Percentiles rank a stretch among this genome's conserved stretches.
These are phyloP conservation scores for Oryzias javanicus DNA, from an alignment of 2,113 vertebrate genomes.

Conservation along the genomic window DNA sequence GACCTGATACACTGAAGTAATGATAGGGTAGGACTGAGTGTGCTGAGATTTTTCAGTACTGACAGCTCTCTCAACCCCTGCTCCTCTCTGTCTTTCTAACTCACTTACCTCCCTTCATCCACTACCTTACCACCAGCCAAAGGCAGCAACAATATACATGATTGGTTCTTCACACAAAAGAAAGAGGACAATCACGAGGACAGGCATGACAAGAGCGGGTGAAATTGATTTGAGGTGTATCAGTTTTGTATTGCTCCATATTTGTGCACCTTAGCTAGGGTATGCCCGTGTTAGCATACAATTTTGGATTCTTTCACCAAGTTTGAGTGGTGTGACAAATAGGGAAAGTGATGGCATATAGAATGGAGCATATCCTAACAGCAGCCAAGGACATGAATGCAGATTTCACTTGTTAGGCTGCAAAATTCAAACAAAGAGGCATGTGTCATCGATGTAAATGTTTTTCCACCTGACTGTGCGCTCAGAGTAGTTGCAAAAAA, in stretches of 20 bases:
- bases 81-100: slow-evolving; percentile 36
- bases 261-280: slow-evolving; percentile 5
- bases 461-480: slow-evolving; percentile 16
- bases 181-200: slow-evolving; percentile 51
- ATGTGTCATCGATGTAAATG: slow-evolving; percentile 21
- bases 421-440: slow-evolving; percentile 45
- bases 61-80: slow-evolving; percentile 26
- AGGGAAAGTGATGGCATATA: slow-evolving; percentile 43
- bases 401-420: slow-evolving; percentile 20
- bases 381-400: slow-evolving; percentile 35
- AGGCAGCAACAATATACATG: slow-evolving; percentile 60
- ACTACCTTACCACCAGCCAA: slow-evolving; percentile 53
- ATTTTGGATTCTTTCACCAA: slow-evolving; percentile 29
- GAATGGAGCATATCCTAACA: slow-evolving; percentile 33
- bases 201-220: slow-evolving; percentile 62
- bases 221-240: slow-evolving; percentile 66
- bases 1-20: slow-evolving; percentile 47
- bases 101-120: slow-evolving; percentile 60
- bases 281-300: slow-evolving; percentile 6
- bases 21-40: slow-evolving; percentile 38
- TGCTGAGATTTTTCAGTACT: slow-evolving; percentile 40
- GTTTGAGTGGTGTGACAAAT: slow-evolving; percentile 41
- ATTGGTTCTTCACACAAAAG: slow-evolving; percentile 55
- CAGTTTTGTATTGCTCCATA: slow-evolving; percentile 26
- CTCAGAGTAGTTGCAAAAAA: slow-evolving; percentile 3